Percentiles rank a stretch among this genome's conserved stretches.
Conservation (phyloP, 1,140 invertebrate species). For the Neoseiulus cucumeris region DNA sequence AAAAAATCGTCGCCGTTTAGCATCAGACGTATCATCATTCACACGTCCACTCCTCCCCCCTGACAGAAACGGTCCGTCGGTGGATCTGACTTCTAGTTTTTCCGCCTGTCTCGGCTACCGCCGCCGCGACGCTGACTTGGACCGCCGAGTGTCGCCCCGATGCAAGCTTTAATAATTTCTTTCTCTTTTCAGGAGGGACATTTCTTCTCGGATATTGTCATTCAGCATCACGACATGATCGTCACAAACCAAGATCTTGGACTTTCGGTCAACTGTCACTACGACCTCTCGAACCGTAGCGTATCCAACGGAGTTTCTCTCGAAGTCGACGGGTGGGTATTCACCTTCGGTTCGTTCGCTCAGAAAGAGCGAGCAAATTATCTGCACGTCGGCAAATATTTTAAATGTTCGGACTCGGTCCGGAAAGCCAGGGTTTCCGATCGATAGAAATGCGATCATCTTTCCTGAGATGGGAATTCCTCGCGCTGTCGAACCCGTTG, state of each 20-base stretch:
- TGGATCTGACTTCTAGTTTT: too few relatives aligned
- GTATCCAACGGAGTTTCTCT: slow-evolving; percentile 47
- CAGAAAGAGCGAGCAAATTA: background rate
- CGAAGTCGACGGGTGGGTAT: slow-evolving; percentile 21
- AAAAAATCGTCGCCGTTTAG: too few relatives aligned
- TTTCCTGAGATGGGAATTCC: background rate
- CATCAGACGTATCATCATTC: too few relatives aligned
- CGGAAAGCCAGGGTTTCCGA: slow-evolving; percentile 14
- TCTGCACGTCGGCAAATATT: background rate
- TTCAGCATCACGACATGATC: slow-evolving; percentile 84
- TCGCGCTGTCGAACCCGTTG: too few relatives aligned
- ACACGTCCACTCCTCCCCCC: too few relatives aligned
- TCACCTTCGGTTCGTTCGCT: too few relatives aligned
- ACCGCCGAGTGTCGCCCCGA: too few relatives aligned
- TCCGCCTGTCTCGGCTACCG: too few relatives aligned
- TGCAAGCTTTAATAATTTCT: background rate
- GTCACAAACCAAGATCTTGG: slow-evolving; percentile 81
- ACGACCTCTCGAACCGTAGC: slow-evolving; percentile 76
- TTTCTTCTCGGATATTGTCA: slow-evolving; percentile 69
- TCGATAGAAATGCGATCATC: slow-evolving; percentile 19
- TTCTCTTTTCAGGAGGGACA: slow-evolving; percentile 26
- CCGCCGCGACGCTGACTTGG: too few relatives aligned
- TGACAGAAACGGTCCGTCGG: too few relatives aligned
- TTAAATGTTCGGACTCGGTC: background rate
- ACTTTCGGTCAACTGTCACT: slow-evolving; percentile 72